Evolutionary conservation across 2,888 invertebrate species (phyloP), one percentile per base, ranked within the genome.

Genomic region (Thereva nobilitata): DNA sequence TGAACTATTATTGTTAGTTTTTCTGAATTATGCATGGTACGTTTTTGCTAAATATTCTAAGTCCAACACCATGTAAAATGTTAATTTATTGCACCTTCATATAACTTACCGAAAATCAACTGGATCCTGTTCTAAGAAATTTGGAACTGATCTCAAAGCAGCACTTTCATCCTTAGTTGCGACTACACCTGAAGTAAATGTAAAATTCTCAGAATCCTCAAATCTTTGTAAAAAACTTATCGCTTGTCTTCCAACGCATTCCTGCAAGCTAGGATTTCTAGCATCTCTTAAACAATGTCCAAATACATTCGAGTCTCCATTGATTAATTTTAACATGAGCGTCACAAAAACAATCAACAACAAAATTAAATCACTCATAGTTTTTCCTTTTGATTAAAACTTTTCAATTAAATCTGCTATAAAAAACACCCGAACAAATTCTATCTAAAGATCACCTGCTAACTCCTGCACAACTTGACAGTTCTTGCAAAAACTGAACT

Each of bases 81-180:
- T 47, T 56, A 8, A 52, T 35, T 12, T 12, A 12, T 12, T 37
- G 35, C 10, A 68, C 65, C 64, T 57, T 10, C 4, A 41, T 12
- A 37, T 35, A 5, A 77, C 77, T 75, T 84, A 89, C 84, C 89
- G 85, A 69, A 90, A 87, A 80, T 90, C 88, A 75, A 87, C 85
- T 0, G 91, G 90, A 81, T 91, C 89, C 70, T 87, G 87, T 73
- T 90, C 89, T 71, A 88, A 82, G 69, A 88, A 86, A 76, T 86
- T 87, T 57, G 86, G 83, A 67, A 87, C 82, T 68, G 89, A 87
- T 61, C 91, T 84, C 9, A 86, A 85, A 56, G 87, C 84, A 65
- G 87, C 85, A 6, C 75, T 76, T 37, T 86, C 87, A 74, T 88
- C 87, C 73, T 87, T 85, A 0, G 86, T 85, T 71, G 90, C 84